Evolutionary conservation across 2,888 invertebrate genomes (phyloP).

Genomic region (Entomobrya proxima): DNA sequence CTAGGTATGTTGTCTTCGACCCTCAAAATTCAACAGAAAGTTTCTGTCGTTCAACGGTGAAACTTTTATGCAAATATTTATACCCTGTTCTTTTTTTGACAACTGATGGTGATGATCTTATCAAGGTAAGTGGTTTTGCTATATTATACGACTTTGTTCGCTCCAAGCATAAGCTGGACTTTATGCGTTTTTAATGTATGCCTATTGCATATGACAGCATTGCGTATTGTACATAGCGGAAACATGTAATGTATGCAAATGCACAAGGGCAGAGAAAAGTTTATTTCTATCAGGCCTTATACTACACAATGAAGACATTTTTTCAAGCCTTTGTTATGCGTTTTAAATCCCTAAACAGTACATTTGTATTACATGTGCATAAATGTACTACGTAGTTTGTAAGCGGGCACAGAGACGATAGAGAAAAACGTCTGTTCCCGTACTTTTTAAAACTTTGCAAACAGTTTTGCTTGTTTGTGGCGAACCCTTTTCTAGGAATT

Average conservation of each 20-base stretch:
- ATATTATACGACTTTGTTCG: too few relatives aligned
- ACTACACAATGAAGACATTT: background rate
- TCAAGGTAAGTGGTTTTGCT: slow-evolving; percentile 3
- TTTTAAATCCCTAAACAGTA: slow-evolving; percentile 2
- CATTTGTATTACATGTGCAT: background rate
- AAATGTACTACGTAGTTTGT: background rate
- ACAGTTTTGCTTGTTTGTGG: background rate
- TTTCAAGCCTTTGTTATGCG: background rate
- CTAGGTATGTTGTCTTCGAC: too few relatives aligned
- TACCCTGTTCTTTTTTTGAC: background rate
- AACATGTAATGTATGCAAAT: too few relatives aligned
- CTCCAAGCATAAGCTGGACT: background rate
- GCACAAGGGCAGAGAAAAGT: background rate
- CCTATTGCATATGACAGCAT: background rate
- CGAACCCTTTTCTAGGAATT: background rate
- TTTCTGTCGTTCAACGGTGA: background rate
- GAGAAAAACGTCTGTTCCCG: background rate
- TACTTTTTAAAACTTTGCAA: background rate
- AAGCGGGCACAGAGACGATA: too few relatives aligned
- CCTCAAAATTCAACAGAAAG: background rate
- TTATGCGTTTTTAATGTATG: background rate
- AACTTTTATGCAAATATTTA: slow-evolving; percentile 6
- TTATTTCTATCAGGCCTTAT: background rate
- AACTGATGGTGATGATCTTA: slow-evolving; percentile 24
- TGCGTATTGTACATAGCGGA: background rate